A percentile compares a stretch with the other conserved stretches of the same genome.
Conservation (phyloP, 2,113 vertebrate species). For the Sebastes schlegelii region DNA sequence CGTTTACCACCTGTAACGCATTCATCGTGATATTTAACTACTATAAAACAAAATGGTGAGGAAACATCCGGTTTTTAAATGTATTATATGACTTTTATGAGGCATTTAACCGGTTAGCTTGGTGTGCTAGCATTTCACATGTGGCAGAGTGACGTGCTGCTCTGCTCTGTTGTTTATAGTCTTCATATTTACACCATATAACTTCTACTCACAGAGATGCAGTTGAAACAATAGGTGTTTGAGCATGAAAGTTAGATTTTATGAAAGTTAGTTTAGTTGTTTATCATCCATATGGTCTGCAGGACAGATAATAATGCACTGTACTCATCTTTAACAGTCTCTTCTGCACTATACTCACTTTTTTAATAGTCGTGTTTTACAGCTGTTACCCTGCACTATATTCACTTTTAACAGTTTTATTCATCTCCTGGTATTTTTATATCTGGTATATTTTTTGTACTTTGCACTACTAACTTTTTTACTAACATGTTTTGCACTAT, state of each 20-base stretch:
- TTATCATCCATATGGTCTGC: background rate
- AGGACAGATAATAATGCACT: too few relatives aligned
- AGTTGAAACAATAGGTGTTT: background rate
- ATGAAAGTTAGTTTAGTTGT: background rate
- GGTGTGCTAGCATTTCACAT: constrained; percentile 63
- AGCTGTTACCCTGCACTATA: too few relatives aligned
- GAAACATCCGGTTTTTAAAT: fast-evolving
- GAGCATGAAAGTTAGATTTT: background rate
- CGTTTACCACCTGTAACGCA: background rate
- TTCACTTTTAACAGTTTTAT: too few relatives aligned
- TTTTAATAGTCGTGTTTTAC: too few relatives aligned
- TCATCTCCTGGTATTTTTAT: too few relatives aligned
- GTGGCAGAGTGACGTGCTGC: constrained; percentile 32
- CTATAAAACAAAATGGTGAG: constrained; percentile 80
- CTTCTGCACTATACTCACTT: too few relatives aligned
- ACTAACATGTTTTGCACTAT: too few relatives aligned
- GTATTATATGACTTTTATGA: background rate
- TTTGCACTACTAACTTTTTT: too few relatives aligned
- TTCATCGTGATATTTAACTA: constrained; percentile 29
- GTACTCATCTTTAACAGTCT: too few relatives aligned
- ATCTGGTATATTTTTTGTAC: too few relatives aligned
- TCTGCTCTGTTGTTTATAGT: background rate
- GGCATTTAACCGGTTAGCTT: constrained; percentile 35
- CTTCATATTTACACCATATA: background rate
- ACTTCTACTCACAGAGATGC: too few relatives aligned